Conservation (phyloP, 35 echinoderm and acorn worm genomes). For the Ptychodera flava region DNA sequence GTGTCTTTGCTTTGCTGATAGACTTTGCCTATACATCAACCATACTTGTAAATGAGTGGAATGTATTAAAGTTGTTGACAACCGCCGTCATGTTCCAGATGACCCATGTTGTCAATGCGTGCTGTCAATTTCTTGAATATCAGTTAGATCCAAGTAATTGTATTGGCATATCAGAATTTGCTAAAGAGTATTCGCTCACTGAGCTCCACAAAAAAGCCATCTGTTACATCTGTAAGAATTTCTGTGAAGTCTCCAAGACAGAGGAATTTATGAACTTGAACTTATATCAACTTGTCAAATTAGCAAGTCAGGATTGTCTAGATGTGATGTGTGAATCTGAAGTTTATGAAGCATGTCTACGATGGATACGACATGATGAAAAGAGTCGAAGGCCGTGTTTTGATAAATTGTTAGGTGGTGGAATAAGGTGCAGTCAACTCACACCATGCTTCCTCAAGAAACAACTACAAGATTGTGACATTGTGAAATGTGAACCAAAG, state of each 20-base stretch:
- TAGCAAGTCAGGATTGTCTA: slow-evolving; percentile 77
- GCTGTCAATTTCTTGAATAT: slow-evolving; percentile 75
- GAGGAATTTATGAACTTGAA: slow-evolving; percentile 93
- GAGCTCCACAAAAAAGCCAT: slow-evolving; percentile 45
- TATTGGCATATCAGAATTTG: slow-evolving; percentile 83
- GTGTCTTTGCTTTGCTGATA: slow-evolving; percentile 73
- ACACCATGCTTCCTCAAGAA: slow-evolving; percentile 85
- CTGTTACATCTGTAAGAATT: slow-evolving; percentile 71
- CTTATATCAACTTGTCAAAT: slow-evolving; percentile 48
- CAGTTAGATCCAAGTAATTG: slow-evolving; percentile 92
- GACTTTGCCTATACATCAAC: slow-evolving; percentile 92
- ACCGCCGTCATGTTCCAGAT: slow-evolving; percentile 93
- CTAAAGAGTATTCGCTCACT: slow-evolving; percentile 58
- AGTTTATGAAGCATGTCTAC: slow-evolving; percentile 85
- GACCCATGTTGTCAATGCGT: slow-evolving; percentile 69
- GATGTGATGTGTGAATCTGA: slow-evolving; percentile 94
- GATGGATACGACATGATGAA: slow-evolving; percentile 79
- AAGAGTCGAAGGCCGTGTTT: slow-evolving; percentile 50
- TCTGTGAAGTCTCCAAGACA: slow-evolving; percentile 77
- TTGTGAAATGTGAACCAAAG: slow-evolving; percentile 53
- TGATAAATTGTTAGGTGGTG: slow-evolving; percentile 82
- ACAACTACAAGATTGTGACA: slow-evolving; percentile 78
- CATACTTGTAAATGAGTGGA: slow-evolving; percentile 69
- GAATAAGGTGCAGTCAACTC: slow-evolving; percentile 73
- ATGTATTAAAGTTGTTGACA: slow-evolving; percentile 72